Evolutionary conservation across 2,113 vertebrate species (phyloP).

Genomic region (Panthera tigris): DNA sequence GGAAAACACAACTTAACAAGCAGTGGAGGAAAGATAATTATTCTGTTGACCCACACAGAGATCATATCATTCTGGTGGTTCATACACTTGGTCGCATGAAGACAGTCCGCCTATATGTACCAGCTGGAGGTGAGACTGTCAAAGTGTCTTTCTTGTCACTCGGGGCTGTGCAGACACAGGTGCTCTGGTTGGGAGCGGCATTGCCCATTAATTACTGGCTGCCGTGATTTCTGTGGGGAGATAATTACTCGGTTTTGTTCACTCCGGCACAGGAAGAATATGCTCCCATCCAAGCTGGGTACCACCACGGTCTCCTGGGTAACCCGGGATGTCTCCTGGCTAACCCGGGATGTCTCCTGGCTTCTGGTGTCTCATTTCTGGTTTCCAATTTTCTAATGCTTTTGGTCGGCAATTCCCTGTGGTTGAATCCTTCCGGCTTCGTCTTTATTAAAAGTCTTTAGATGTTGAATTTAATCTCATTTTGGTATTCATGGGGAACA

Average conservation of each 20-base stretch:
- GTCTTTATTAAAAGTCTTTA: neutral
- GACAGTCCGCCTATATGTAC: too few species aligned
- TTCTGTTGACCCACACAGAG: fast-evolving
- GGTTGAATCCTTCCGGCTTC: neutral
- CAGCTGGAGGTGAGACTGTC: neutral
- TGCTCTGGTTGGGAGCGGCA: fast-evolving
- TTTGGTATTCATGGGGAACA: slow-evolving; percentile 52
- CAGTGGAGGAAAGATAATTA: neutral
- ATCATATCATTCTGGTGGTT: fast-evolving
- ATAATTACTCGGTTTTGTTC: slow-evolving; percentile 24
- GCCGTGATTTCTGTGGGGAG: neutral
- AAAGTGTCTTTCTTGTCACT: neutral
- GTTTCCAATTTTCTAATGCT: neutral
- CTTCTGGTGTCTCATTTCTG: neutral
- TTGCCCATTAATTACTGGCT: neutral
- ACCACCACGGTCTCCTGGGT: neutral
- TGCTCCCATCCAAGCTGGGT: fast-evolving
- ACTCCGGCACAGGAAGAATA: neutral
- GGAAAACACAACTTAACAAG: too few species aligned
- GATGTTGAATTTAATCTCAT: slow-evolving; percentile 27
- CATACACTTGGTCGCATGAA: neutral
- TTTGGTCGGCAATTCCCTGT: neutral
- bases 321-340: fast-evolving
- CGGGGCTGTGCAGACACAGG: neutral
- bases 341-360: fast-evolving